Evolutionary conservation across 30 jellyfish, hydroid and myxozoan species (phyloP), one percentile per base, ranked within the genome.

Genomic region (Turritopsis dohrnii): DNA sequence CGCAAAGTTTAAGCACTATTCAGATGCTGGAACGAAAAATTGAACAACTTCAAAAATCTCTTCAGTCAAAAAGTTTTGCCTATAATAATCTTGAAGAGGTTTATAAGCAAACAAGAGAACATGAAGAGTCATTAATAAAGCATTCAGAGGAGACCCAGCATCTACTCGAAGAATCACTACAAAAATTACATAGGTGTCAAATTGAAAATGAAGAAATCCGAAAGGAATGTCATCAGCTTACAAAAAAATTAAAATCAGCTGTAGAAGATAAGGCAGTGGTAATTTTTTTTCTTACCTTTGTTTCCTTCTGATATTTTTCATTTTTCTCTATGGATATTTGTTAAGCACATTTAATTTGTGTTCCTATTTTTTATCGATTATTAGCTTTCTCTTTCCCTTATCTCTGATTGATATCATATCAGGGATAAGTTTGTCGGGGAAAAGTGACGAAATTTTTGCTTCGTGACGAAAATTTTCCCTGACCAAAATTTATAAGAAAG

Each of bases 41-140:
- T 72, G 81, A 72, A 72, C 81, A 72, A 72, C 81, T 72, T 18
- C n/a, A 20, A 19, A 72, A 72, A 22, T 72, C 81, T 1, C 52
- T 72, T 18, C 60, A 72, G 52, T 26, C 81, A 1, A 72, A 72
- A 72, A 72, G 22, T 16, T 16, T 52, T 16, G 81, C 81, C 18
- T 72, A 72, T 72, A 72, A 72, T 18, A 72, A 52, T 22, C 52
- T 72, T 18, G 81, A 72, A 22, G 52, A 22, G 31, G 30, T 72
- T 31, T 72, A 72, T 30, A 17, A 26, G 1, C 28, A 72, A 72
- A 72, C 81, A 0, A 72, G 81, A 72, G 31, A 22, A 22, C 31
- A 22, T 8, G 81, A 72, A 22, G 81, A 72, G n/a, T 17, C 31
- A 18, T 30, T 72, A 26, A 20, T 72, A 1, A 72, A 17, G 31